A percentile compares a stretch with the other conserved stretches of the same genome.
These are phyloP conservation scores for Calidris pygmaea DNA, from an alignment of 2,113 vertebrate genomes.

Conservation along the genomic window DNA sequence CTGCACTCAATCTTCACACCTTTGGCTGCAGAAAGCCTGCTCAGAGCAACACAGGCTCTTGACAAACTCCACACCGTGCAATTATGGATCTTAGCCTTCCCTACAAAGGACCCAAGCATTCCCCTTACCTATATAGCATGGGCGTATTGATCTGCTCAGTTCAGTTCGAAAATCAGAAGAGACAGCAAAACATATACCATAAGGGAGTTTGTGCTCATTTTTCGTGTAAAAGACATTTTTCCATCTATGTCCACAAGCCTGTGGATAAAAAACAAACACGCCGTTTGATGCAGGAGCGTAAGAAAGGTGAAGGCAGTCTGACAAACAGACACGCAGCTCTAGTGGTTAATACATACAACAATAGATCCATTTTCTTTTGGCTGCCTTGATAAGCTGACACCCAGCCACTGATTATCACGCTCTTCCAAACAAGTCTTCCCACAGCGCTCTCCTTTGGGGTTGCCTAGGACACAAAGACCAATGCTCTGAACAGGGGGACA, in stretches of 20 bases:
- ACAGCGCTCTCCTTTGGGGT: slow-evolving; percentile 72
- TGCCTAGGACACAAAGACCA: slow-evolving; percentile 71
- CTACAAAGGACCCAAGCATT: neutral
- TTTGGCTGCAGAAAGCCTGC: neutral
- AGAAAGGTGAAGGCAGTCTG: neutral
- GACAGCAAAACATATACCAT: slow-evolving; percentile 86
- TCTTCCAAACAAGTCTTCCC: slow-evolving; percentile 89
- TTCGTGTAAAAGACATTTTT: slow-evolving; percentile 88
- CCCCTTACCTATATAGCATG: slow-evolving; percentile 88
- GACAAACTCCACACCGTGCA: neutral
- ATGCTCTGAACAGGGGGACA: neutral
- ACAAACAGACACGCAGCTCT: neutral
- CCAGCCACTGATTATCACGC: slow-evolving; percentile 93
- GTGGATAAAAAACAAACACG: slow-evolving; percentile 29
- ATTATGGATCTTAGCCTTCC: neutral
- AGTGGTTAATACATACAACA: slow-evolving; percentile 77
- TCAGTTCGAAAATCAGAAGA: slow-evolving; percentile 76
- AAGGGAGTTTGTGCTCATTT: slow-evolving; percentile 84
- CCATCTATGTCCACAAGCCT: slow-evolving; percentile 94
- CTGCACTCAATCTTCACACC: neutral
- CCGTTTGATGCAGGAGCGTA: neutral
- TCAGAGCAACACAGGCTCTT: neutral
- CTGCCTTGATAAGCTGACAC: slow-evolving; percentile 92
- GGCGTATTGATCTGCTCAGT: slow-evolving; percentile 76
- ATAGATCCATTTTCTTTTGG: slow-evolving; percentile 81